Conservation (phyloP, 2,797 vertebrate genomes). For the Malurus splendens region DNA sequence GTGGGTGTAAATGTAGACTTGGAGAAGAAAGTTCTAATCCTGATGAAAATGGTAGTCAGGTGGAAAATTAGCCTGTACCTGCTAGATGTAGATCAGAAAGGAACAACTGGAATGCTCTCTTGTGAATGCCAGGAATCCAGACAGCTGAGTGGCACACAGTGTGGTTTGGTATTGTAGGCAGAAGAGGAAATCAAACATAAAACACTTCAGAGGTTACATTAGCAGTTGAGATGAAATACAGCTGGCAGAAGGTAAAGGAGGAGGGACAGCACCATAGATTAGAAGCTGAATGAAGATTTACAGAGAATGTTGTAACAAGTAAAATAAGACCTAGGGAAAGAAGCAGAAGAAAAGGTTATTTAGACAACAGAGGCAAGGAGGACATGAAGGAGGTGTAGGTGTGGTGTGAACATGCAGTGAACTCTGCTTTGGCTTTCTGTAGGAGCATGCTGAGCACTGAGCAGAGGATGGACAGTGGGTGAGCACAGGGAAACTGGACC, state of each 20-base stretch:
- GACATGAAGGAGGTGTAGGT: neutral
- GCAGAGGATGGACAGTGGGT: neutral
- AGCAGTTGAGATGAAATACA: neutral
- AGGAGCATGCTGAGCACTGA: neutral
- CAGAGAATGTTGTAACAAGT: neutral
- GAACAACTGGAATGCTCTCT: neutral
- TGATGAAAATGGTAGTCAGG: neutral
- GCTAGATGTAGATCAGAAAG: neutral
- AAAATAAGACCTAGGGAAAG: neutral
- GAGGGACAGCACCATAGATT: neutral
- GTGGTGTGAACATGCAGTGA: neutral
- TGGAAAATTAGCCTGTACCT: neutral
- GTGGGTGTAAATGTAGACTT: neutral
- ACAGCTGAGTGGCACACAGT: neutral
- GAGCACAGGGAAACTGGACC: neutral
- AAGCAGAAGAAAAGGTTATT: neutral
- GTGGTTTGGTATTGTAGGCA: neutral
- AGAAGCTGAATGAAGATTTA: neutral
- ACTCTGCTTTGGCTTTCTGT: neutral
- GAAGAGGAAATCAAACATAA: neutral
- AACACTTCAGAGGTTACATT: neutral
- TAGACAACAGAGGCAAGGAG: neutral
- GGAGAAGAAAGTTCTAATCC: neutral
- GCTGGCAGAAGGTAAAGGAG: neutral
- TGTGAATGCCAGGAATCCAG: neutral